phyloP scores from a whole-genome alignment of 2,113 vertebrate species.

The Elachura formosa region DNA sequence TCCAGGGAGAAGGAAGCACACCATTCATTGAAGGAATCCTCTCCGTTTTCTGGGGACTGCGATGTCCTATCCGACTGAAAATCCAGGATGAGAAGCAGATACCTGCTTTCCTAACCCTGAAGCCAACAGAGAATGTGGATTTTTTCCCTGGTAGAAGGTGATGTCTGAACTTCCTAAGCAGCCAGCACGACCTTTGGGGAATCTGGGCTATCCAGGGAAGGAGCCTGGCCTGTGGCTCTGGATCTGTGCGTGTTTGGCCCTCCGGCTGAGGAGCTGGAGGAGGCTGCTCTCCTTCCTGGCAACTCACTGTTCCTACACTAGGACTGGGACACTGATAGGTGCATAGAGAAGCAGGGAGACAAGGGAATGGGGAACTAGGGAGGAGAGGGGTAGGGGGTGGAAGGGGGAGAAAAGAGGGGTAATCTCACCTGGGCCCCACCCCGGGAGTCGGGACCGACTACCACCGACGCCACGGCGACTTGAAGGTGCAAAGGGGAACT shows the following conservation, averaged over 20 bases:
- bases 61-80: slow-evolving; percentile 84
- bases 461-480: no score
- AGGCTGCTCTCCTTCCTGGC: background rate
- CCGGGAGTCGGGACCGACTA: no score
- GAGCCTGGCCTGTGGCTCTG: background rate
- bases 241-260: background rate
- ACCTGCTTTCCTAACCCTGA: slow-evolving; percentile 57
- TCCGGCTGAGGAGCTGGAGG: background rate
- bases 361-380: no score
- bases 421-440: no score
- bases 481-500: no score
- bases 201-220: no score
- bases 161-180: background rate
- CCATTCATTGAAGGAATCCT: slow-evolving; percentile 83
- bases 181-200: no score
- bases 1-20: slow-evolving; percentile 61
- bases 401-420: no score
- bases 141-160: slow-evolving; percentile 79
- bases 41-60: slow-evolving; percentile 88
- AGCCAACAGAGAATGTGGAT: slow-evolving; percentile 60
- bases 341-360: no score
- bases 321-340: background rate
- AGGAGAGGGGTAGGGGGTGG: no score
- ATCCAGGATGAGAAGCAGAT: slow-evolving; percentile 88
- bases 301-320: background rate